These are phyloP conservation scores for Atta colombica DNA, from an alignment of 1,140 invertebrate genomes.

Conservation along the genomic window DNA sequence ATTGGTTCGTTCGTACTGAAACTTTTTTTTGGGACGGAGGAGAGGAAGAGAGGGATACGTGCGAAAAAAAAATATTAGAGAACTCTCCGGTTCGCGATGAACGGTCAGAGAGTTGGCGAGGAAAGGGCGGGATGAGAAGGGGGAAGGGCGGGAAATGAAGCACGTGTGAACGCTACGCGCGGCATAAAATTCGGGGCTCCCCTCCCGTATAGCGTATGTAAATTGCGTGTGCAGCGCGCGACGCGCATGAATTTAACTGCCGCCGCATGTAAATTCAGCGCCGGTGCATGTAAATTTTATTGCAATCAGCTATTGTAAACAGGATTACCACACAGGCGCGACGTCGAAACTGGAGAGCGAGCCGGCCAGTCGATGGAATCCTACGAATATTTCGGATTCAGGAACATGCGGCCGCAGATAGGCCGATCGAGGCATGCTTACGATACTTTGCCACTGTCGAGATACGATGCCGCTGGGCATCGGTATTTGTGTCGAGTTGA, in stretches of 20 bases:
- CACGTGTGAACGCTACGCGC: conserved; percentile 72
- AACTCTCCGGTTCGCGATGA: conserved; percentile 21
- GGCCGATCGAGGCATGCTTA: conserved; percentile 3
- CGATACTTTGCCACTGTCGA: conserved; percentile 35
- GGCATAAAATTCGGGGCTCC: conserved; percentile 71
- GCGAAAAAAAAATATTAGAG: conserved; percentile 11
- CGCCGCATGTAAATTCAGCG: conserved; percentile 72
- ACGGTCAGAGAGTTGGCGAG: not conserved
- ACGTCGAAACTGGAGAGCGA: conserved; percentile 67
- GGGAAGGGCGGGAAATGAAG: conserved; percentile 65
- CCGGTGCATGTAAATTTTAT: conserved; percentile 75
- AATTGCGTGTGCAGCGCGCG: conserved; percentile 67
- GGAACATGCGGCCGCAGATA: conserved; percentile 33
- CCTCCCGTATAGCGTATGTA: conserved; percentile 73
- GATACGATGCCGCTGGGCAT: not conserved
- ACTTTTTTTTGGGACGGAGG: conserved; percentile 10
- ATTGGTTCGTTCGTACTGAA: conserved; percentile 57
- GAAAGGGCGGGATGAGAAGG: not conserved
- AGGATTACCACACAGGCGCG: conserved; percentile 69
- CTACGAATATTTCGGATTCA: conserved; percentile 61
- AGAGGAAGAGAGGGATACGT: not conserved
- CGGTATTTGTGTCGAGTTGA: conserved; percentile 17
- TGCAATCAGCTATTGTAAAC: conserved; percentile 78
- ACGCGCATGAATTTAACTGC: conserved; percentile 75
- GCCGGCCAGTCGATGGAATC: conserved; percentile 53